phyloP scores from a whole-genome alignment of 2,113 vertebrate genomes.

The Mustelus asterias region DNA sequence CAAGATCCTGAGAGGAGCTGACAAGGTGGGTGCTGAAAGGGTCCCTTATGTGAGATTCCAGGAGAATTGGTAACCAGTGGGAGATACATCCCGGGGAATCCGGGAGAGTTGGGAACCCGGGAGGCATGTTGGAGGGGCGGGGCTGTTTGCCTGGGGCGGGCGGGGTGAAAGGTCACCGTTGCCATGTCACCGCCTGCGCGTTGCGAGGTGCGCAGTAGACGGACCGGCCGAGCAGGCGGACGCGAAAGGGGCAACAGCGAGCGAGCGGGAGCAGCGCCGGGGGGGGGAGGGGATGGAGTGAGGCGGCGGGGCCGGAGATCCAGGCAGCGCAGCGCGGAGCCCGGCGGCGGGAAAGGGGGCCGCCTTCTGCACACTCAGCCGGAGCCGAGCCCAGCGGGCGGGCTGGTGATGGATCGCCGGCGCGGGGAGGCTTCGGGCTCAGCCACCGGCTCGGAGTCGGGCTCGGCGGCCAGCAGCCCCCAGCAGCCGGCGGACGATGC shows the following conservation, averaged over 20 bases:
- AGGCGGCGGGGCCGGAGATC: background rate
- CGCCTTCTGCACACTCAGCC: too few species aligned
- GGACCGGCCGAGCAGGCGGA: background rate
- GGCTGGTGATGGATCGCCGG: background rate
- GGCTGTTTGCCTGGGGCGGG: background rate
- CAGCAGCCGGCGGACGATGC: conserved; percentile 67
- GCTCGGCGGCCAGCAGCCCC: conserved; percentile 45
- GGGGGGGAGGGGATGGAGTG: too few species aligned
- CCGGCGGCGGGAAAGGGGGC: too few species aligned
- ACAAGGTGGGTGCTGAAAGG: too few species aligned
- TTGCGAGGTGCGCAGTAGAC: background rate
- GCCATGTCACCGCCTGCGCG: background rate
- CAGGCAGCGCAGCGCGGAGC: background rate
- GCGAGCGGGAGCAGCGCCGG: background rate
- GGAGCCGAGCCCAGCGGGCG: background rate
- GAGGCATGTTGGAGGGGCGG: background rate
- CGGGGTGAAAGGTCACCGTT: background rate
- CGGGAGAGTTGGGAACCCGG: too few species aligned
- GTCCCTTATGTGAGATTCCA: too few species aligned
- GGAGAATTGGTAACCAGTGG: too few species aligned
- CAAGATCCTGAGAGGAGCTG: too few species aligned
- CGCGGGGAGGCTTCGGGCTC: background rate
- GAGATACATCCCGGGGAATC: too few species aligned
- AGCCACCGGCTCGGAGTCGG: background rate
- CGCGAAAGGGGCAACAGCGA: too few species aligned